Evolutionary conservation across 2,797 vertebrate species (phyloP).

Genomic region (Pipistrellus pygmaeus): DNA sequence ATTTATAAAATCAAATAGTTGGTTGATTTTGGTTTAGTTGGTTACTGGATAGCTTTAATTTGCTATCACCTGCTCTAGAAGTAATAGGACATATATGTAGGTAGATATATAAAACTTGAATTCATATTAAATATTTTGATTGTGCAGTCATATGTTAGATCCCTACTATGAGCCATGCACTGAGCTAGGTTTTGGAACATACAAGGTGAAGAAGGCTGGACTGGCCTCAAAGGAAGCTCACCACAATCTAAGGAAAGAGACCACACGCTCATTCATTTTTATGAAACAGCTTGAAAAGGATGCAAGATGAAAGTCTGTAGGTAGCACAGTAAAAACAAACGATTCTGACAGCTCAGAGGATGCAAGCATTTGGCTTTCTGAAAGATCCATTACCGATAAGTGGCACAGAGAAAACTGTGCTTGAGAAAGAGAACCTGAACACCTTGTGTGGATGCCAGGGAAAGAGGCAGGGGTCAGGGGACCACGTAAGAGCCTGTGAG

Average conservation of each 20-base stretch:
- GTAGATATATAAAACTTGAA: background rate
- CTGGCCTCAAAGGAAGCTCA: background rate
- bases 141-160: background rate
- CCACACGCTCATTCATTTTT: background rate
- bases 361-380: background rate
- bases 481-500: background rate
- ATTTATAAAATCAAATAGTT: background rate
- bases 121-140: background rate
- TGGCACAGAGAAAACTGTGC: background rate
- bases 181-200: background rate
- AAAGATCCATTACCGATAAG: conserved; percentile 5
- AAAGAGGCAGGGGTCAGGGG: background rate
- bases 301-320: background rate
- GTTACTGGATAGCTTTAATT: background rate
- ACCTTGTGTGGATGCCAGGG: background rate
- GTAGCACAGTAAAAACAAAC: background rate
- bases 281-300: conserved; percentile 41
- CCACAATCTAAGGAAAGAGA: background rate
- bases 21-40: background rate
- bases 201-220: background rate
- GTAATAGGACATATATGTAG: background rate
- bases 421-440: background rate
- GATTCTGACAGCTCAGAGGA: conserved; percentile 29
- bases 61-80: background rate
- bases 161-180: background rate